Evolutionary conservation across 2,113 vertebrate species (phyloP).

Genomic region (Xenopus laevis): DNA sequence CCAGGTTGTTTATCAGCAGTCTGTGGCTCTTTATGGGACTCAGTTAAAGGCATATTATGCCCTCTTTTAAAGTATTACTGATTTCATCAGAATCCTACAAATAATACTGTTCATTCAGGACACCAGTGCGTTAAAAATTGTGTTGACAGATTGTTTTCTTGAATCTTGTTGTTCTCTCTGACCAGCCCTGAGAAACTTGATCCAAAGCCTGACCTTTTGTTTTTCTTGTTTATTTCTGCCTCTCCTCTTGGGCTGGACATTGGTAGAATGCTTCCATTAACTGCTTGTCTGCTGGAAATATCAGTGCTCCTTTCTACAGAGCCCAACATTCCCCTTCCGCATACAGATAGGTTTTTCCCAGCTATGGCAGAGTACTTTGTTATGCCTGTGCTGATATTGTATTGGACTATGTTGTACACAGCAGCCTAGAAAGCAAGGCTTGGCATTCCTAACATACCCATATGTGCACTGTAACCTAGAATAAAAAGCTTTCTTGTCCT

Average conservation of each 20-base stretch:
- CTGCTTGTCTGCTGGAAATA: background rate
- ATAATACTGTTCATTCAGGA: conserved; percentile 21
- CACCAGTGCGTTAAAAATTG: background rate
- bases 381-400: too few relatives aligned
- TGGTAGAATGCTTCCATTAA: conserved; percentile 25
- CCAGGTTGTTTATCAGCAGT: too few relatives aligned
- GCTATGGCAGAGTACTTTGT: too few relatives aligned
- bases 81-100: conserved; percentile 1
- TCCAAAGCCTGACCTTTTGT: conserved; percentile 27
- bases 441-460: too few relatives aligned
- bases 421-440: too few relatives aligned
- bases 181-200: conserved; percentile 23
- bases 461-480: too few relatives aligned
- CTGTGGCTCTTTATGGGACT: background rate
- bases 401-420: too few relatives aligned
- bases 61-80: conserved; percentile 3
- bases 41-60: conserved; percentile 9
- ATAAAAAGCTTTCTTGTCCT: too few relatives aligned
- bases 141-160: conserved; percentile 16
- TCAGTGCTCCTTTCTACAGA: too few relatives aligned
- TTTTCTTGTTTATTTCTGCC: conserved; percentile 37
- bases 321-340: too few relatives aligned
- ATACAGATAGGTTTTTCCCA: too few relatives aligned
- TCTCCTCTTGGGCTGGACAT: background rate
- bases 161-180: conserved; percentile 7